Evolutionary conservation across 1,140 invertebrate genomes (phyloP), one percentile per base, ranked within the genome.

Genomic region (Listronotus bonariensis): DNA sequence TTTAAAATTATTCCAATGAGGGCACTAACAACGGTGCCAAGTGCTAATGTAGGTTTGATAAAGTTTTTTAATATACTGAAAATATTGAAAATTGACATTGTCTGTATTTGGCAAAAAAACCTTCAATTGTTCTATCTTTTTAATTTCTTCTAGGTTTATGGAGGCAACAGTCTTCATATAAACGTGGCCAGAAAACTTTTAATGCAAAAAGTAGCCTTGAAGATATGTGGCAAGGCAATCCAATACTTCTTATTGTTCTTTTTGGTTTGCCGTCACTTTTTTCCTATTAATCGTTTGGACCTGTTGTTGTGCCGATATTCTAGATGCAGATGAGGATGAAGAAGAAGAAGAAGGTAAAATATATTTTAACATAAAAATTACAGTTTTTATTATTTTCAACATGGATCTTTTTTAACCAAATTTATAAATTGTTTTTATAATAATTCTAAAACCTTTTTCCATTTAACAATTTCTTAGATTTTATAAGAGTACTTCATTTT

Each of bases 221-320:
- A 26, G 87, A 91, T 51, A 96, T 96, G 92, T 96, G 93, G 92
- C 82, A 83, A 68, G 92, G 92, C 15, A 95, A 96, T 82, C 94
- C 95, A 4, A 89, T 96, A 36, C 79, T 97, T 45, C 95, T 93
- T 7, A 84, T 90, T 17, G 87, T 97, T 6, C 82, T 97, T 7
- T 93, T 95, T 80, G 93, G 93, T 9, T 82, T 97, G 40, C 96
- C 96, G 9, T 78, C 93, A 34, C 91, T 92, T 12, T 97, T 77
- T 84, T 98, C 8, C 89, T 90, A n/a, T 86, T 97, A 1, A 97
- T 98, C 73, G 89, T 92, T 74, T 97, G 97, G 76, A 93, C 93
- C 2, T 91, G 95, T 66, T 97, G 92, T 78, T 97, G 94, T 79
- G 88, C 92, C 18, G 94, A 97, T 80, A 93, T 97, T 73, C 82